phyloP scores from a whole-genome alignment of 1,140 invertebrate species.

The Nebria ingens region DNA sequence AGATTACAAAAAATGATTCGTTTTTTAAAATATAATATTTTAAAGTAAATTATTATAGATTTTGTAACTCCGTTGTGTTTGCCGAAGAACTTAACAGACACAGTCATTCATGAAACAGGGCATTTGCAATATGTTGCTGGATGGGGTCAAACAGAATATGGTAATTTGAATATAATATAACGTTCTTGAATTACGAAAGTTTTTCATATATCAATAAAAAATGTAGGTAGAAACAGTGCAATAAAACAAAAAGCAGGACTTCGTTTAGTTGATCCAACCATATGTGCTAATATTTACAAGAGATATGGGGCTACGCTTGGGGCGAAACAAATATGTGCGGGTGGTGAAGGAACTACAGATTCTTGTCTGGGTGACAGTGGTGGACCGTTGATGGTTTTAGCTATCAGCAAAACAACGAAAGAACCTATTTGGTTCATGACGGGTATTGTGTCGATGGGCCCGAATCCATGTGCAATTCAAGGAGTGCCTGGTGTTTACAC shows the following conservation, averaged over 20 bases:
- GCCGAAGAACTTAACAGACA: constrained; percentile 30
- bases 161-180: too few relatives aligned
- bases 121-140: constrained; percentile 36
- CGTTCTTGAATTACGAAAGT: too few relatives aligned
- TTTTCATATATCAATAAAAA: too few relatives aligned
- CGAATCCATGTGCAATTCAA: constrained; percentile 36
- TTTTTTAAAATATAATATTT: too few relatives aligned
- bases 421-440: constrained; percentile 25
- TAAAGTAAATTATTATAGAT: too few relatives aligned
- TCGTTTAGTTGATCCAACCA: too few relatives aligned
- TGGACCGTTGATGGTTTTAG: constrained; percentile 42
- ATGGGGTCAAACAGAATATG: constrained; percentile 46
- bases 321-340: constrained; percentile 35
- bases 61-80: constrained; percentile 56
- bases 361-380: constrained; percentile 48
- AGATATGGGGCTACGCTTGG: constrained; percentile 5
- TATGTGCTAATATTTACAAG: too few relatives aligned
- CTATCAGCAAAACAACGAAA: constrained; percentile 15
- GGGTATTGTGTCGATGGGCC: constrained; percentile 49
- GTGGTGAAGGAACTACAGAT: constrained; percentile 32
- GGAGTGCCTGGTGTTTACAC: constrained; percentile 47
- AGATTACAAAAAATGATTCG: too few relatives aligned
- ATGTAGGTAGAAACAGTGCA: too few relatives aligned
- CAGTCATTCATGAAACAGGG: constrained; percentile 31
- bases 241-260: too few relatives aligned